Percentiles rank a stretch among this genome's conserved stretches.
Evolutionary conservation across 2,888 invertebrate species (phyloP).

Genomic region (Chalcis sispes): DNA sequence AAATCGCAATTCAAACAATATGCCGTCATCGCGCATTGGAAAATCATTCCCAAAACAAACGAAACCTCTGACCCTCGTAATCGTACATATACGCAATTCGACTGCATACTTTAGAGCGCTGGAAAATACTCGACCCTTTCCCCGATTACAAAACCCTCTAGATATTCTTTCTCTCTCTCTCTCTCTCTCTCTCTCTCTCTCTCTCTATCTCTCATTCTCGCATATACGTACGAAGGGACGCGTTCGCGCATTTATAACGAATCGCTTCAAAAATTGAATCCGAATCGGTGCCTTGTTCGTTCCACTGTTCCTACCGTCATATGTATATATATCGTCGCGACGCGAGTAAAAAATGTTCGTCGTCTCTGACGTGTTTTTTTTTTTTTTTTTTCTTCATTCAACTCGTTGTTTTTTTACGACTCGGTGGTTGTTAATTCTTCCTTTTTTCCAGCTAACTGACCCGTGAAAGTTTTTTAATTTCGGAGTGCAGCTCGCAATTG

Average conservation of each 20-base stretch:
- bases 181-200: neutral
- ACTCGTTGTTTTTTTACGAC: neutral
- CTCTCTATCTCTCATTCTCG: neutral
- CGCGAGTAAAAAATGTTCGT: neutral
- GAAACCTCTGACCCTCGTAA: conserved; percentile 8
- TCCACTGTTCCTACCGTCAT: neutral
- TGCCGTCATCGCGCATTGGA: conserved; percentile 20
- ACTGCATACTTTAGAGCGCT: too few relatives aligned
- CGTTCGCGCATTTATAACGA: conserved; percentile 40
- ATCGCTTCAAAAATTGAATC: conserved; percentile 48
- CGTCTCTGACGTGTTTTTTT: neutral
- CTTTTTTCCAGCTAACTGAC: too few relatives aligned
- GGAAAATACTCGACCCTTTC: too few relatives aligned
- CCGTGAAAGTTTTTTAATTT: too few relatives aligned
- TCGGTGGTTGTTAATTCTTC: neutral
- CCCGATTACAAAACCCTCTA: too few relatives aligned
- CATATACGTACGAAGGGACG: conserved; percentile 14
- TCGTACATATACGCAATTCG: conserved; percentile 26
- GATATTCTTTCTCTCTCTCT: too few relatives aligned
- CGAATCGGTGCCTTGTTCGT: conserved; percentile 31
- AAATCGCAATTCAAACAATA: too few relatives aligned
- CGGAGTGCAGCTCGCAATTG: too few relatives aligned
- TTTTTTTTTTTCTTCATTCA: too few relatives aligned
- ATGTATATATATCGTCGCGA: neutral
- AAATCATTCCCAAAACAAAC: conserved; percentile 40